Conservation (phyloP, 2,888 invertebrate species). For the Psylliodes chrysocephalus region DNA sequence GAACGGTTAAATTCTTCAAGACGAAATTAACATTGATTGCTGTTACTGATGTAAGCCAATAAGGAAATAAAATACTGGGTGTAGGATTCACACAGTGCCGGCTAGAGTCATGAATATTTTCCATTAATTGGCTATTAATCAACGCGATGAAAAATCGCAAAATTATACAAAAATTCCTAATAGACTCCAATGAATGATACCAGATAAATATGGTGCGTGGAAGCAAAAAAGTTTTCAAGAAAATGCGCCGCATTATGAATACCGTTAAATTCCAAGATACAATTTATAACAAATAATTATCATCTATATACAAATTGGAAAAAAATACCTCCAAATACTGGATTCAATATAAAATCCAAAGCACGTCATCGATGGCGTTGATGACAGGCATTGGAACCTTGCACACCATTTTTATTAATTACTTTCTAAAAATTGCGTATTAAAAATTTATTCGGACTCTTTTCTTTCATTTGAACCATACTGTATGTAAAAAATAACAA, state of each 20-base stretch:
- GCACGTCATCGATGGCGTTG: no score
- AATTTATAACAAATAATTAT: slow-evolving; percentile 10
- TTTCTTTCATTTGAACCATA: no score
- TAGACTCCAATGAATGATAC: slow-evolving; percentile 15
- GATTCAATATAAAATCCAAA: neutral
- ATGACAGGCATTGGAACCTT: no score
- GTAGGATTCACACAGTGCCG: slow-evolving; percentile 22
- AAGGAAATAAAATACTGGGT: slow-evolving; percentile 27
- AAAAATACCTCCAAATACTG: neutral
- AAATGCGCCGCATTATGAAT: slow-evolving; percentile 9
- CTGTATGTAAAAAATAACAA: no score
- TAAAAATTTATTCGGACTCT: no score
- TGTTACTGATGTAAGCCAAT: slow-evolving; percentile 21
- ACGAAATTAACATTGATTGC: slow-evolving; percentile 28
- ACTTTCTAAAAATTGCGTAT: no score
- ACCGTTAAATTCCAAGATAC: slow-evolving; percentile 8
- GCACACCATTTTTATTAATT: no score
- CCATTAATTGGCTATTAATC: slow-evolving; percentile 38
- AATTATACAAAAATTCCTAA: slow-evolving; percentile 36
- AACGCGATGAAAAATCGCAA: slow-evolving; percentile 30
- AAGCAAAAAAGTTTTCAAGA: slow-evolving; percentile 11
- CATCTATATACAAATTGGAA: neutral
- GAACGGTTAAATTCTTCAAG: slow-evolving; percentile 17
- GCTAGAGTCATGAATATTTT: slow-evolving; percentile 31
- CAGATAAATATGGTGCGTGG: slow-evolving; percentile 1